Percentiles rank a stretch among this genome's conserved stretches.
Conservation (phyloP, 1,140 invertebrate genomes). For the Trissolcus basalis region DNA sequence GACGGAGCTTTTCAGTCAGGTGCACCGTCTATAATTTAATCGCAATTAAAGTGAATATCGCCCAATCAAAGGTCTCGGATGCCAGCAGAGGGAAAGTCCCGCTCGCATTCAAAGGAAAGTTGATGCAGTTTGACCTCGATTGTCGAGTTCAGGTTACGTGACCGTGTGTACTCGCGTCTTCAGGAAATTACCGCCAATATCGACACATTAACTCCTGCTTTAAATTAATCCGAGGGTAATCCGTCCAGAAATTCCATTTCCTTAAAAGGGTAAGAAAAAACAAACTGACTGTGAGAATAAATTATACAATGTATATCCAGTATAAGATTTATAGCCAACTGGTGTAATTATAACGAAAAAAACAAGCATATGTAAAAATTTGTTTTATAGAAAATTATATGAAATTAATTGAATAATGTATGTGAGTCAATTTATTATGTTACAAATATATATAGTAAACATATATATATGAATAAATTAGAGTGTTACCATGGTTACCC, state of each 20-base stretch:
- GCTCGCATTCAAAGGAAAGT: constrained; percentile 55
- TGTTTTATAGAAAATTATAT: no score
- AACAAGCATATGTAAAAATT: no score
- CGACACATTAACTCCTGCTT: constrained; percentile 16
- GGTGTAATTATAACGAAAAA: no score
- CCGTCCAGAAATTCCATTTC: background rate
- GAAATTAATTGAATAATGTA: no score
- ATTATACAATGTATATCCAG: no score
- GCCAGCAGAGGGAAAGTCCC: constrained; percentile 45
- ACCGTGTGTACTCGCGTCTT: constrained; percentile 19
- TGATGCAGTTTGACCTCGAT: constrained; percentile 52
- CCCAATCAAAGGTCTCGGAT: constrained; percentile 44
- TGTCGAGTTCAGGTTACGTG: constrained; percentile 39
- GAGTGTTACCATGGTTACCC: no score
- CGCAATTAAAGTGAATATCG: constrained; percentile 47
- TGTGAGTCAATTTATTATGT: no score
- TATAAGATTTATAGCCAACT: no score
- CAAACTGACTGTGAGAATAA: no score
- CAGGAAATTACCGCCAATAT: constrained; percentile 33
- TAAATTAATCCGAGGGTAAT: constrained; percentile 19
- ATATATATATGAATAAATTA: no score
- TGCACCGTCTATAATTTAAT: constrained; percentile 39
- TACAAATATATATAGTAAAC: no score
- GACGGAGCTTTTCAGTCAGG: constrained; percentile 35
- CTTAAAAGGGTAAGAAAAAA: no score